phyloP scores from a whole-genome alignment of 2,797 vertebrate species.

The Halcyon smyrnensis region DNA sequence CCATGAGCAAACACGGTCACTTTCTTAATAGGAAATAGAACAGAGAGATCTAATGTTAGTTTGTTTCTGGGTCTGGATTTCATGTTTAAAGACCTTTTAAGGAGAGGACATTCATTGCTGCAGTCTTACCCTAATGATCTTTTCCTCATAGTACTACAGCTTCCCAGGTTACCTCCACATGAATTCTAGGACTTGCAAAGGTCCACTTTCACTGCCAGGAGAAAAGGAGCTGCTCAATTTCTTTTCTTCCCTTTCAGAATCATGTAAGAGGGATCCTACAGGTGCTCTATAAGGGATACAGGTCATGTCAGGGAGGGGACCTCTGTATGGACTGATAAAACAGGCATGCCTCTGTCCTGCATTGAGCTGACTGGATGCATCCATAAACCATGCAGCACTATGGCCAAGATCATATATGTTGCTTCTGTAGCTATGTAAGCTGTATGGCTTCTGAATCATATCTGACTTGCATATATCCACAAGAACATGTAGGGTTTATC shows the following conservation, averaged over 20 bases:
- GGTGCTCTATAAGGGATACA: not conserved
- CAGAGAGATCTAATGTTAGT: not conserved
- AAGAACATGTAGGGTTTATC: not conserved
- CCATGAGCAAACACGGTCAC: not conserved
- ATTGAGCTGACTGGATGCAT: not conserved
- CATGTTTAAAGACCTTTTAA: not conserved
- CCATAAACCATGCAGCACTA: not conserved
- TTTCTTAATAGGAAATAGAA: not conserved
- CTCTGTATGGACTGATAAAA: not conserved
- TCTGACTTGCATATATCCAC: not conserved
- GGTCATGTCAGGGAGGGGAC: accelerated
- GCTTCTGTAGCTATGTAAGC: not conserved
- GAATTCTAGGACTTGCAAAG: not conserved
- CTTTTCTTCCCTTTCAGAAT: not conserved
- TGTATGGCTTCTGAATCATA: not conserved
- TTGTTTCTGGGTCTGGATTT: not conserved
- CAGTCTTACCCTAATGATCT: not conserved
- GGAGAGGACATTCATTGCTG: not conserved
- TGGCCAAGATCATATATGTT: not conserved
- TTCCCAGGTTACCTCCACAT: not conserved
- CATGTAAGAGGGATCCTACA: not conserved
- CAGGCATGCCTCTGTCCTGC: not conserved
- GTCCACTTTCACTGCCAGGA: not conserved
- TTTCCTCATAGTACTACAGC: not conserved
- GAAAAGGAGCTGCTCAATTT: not conserved